phyloP scores from a whole-genome alignment of 2,888 invertebrate species.

The Ecdyonurus torrentis region DNA sequence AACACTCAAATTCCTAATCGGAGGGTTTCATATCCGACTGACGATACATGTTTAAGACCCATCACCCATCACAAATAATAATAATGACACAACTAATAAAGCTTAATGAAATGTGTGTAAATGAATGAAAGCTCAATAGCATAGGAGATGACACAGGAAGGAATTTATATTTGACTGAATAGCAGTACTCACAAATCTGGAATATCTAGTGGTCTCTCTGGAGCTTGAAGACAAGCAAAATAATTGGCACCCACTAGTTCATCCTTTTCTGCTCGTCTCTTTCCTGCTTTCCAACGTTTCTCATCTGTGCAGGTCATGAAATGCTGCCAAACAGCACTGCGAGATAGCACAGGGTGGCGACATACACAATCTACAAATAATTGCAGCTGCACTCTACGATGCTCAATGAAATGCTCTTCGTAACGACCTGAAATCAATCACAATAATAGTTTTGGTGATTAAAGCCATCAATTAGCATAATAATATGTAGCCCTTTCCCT shows the following conservation, averaged over 20 bases:
- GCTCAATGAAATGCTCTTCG: slow-evolving; percentile 93
- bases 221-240: slow-evolving; percentile 75
- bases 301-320: slow-evolving; percentile 96
- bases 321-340: slow-evolving; percentile 87
- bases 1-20: too few species aligned
- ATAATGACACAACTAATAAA: too few species aligned
- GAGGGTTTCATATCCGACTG: too few species aligned
- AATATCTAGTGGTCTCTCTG: slow-evolving; percentile 50
- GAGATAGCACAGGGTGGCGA: slow-evolving; percentile 85
- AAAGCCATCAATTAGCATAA: too few species aligned
- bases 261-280: slow-evolving; percentile 88
- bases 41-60: too few species aligned
- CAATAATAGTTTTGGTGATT: too few species aligned
- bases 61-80: too few species aligned
- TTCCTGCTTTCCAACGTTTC: slow-evolving; percentile 93
- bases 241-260: slow-evolving; percentile 77
- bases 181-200: slow-evolving; percentile 32
- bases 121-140: too few species aligned
- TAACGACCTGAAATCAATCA: slow-evolving; percentile 50
- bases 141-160: too few species aligned
- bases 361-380: slow-evolving; percentile 95
- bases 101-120: too few species aligned
- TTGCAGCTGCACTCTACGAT: slow-evolving; percentile 82
- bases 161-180: too few species aligned
- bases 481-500: too few species aligned